Percentiles rank a stretch among this genome's conserved stretches.
Conservation (phyloP, 1,140 invertebrate species). For the Temnothorax curvispinosus region DNA sequence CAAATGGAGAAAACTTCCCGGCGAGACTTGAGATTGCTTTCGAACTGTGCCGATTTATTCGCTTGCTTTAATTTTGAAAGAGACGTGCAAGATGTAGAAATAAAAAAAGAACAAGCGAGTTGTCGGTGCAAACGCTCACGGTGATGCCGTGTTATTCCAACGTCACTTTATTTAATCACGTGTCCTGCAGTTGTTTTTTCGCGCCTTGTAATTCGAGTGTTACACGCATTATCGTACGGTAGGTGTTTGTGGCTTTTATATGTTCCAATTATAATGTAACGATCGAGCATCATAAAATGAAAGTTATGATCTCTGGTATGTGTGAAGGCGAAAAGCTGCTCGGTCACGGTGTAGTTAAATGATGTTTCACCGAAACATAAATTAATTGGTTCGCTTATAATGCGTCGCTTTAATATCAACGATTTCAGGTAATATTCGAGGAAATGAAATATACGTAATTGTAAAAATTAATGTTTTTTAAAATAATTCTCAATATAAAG, state of each 20-base stretch:
- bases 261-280: constrained; percentile 50
- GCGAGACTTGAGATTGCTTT: constrained; percentile 25
- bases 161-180: constrained; percentile 39
- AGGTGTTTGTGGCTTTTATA: constrained; percentile 23
- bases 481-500: neutral
- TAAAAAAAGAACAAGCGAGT: neutral
- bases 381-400: constrained; percentile 12
- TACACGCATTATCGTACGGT: neutral
- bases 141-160: neutral
- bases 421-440: neutral
- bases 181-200: neutral
- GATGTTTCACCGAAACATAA: constrained; percentile 19
- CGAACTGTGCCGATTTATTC: constrained; percentile 23
- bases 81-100: neutral
- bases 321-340: constrained; percentile 25
- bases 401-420: neutral
- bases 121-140: neutral
- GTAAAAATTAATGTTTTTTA: neutral
- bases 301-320: constrained; percentile 21
- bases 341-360: constrained; percentile 17
- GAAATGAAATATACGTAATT: neutral
- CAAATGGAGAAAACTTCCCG: neutral
- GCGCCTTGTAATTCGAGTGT: constrained; percentile 18
- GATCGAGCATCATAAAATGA: constrained; percentile 45
- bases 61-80: neutral